A percentile compares a stretch with the other conserved stretches of the same genome.
These are phyloP conservation scores for Pantherophis guttatus DNA, from an alignment of 2,113 vertebrate genomes.

Conservation along the genomic window DNA sequence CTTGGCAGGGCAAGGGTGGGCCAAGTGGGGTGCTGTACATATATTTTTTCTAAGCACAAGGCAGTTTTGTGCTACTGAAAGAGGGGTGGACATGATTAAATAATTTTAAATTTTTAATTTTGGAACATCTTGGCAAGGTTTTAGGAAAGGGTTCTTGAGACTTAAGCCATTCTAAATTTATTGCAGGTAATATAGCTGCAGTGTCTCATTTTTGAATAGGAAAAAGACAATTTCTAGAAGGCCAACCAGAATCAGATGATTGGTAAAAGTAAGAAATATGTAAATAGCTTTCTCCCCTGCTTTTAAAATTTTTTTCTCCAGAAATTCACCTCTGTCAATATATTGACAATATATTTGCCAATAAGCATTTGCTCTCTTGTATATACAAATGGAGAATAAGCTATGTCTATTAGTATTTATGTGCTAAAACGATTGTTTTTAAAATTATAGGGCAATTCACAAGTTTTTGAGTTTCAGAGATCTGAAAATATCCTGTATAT, in stretches of 20 bases:
- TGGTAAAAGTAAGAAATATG: background rate
- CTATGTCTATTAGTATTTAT: background rate
- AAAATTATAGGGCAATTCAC: background rate
- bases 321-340: background rate
- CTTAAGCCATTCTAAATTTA: background rate
- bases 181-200: background rate
- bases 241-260: background rate
- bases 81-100: background rate
- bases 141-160: background rate
- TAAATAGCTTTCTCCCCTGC: background rate
- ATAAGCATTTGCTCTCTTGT: background rate
- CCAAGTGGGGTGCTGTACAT: background rate
- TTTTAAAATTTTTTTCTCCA: background rate
- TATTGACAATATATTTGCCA: background rate
- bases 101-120: background rate
- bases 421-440: background rate
- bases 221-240: background rate
- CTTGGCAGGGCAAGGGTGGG: background rate
- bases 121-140: background rate
- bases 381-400: background rate
- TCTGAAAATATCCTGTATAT: background rate
- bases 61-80: background rate
- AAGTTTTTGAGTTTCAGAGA: background rate
- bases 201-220: background rate
- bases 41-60: background rate